Percentiles rank a stretch among this genome's conserved stretches.
Evolutionary conservation across 2,888 invertebrate genomes (phyloP).

Genomic region (Heliconius ismenius): DNA sequence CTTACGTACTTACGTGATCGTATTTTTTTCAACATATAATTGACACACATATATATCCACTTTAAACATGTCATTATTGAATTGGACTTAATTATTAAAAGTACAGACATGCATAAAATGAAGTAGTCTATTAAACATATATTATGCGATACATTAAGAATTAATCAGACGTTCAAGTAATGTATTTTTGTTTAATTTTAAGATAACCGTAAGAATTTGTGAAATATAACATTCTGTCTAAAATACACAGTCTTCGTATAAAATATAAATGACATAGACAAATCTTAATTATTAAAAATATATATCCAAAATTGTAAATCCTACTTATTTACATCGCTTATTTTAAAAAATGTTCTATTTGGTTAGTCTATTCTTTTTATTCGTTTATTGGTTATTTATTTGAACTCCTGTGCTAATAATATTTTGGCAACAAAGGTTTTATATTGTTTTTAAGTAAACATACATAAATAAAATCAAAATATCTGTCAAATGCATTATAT

Average conservation of each 20-base stretch:
- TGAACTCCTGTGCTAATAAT: neutral
- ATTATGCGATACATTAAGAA: neutral
- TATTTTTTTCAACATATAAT: conserved; percentile 10
- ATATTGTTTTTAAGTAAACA: neutral
- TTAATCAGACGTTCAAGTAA: neutral
- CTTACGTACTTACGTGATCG: neutral
- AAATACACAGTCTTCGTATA: conserved; percentile 5
- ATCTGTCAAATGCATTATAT: neutral
- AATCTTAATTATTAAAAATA: neutral
- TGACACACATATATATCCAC: neutral
- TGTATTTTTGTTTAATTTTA: neutral
- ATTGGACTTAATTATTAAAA: neutral
- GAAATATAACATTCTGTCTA: neutral
- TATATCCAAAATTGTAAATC: neutral
- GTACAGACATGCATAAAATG: neutral
- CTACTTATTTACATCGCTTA: neutral
- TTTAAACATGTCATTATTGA: neutral
- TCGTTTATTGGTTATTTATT: neutral
- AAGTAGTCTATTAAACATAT: neutral
- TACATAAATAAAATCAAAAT: neutral
- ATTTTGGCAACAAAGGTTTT: neutral
- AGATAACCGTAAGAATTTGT: neutral
- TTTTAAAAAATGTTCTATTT: neutral
- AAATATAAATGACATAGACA: neutral
- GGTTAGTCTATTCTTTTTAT: neutral